Evolutionary conservation across 2,113 vertebrate species (phyloP).

Genomic region (Actinemys pallida): DNA sequence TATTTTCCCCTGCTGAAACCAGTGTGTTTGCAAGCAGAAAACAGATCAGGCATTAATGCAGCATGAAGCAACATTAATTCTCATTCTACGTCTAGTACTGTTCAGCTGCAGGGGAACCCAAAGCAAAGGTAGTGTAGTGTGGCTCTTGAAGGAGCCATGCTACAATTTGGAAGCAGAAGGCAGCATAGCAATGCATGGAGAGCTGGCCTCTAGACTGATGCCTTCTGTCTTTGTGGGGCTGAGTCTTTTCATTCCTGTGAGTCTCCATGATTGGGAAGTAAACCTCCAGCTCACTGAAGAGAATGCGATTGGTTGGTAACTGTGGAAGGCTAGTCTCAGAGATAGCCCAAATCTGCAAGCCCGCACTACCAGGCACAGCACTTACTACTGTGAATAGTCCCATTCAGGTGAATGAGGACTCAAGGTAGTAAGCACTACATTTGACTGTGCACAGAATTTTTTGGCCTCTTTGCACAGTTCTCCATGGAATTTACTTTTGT

Average conservation of each 20-base stretch:
- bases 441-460: background rate
- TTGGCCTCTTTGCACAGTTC: background rate
- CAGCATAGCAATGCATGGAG: background rate
- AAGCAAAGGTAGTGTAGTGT: background rate
- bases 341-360: background rate
- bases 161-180: background rate
- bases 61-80: background rate
- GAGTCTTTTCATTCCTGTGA: background rate
- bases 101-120: background rate
- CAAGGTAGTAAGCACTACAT: background rate
- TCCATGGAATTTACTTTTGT: background rate
- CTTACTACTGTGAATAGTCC: background rate
- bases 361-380: background rate
- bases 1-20: background rate
- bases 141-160: background rate
- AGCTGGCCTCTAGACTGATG: background rate
- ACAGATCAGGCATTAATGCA: background rate
- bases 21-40: background rate
- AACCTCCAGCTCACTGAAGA: background rate
- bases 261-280: background rate
- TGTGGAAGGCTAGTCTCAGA: background rate
- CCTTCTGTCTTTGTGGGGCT: background rate
- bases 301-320: background rate
- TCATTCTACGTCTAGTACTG: background rate
- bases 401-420: background rate